A percentile compares a stretch with the other conserved stretches of the same genome.
These are phyloP conservation scores for Hiodon tergisus DNA, from an alignment of 2,113 vertebrate species.

Conservation along the genomic window DNA sequence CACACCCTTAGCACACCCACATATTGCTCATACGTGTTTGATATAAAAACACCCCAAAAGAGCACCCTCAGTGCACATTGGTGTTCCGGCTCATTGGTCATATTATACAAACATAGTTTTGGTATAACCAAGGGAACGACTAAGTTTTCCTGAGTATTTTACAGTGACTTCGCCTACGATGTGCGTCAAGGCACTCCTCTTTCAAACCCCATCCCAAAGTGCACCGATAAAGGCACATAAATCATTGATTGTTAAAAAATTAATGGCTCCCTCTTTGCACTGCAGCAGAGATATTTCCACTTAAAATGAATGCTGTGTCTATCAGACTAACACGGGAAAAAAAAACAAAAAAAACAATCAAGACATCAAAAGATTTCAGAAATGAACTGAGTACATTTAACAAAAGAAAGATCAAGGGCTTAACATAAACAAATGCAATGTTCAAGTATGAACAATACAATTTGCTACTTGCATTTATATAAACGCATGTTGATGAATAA, in stretches of 20 bases:
- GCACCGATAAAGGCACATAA: background rate
- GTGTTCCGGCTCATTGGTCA: too few relatives aligned
- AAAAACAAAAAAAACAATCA: conserved; percentile 5
- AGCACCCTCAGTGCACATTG: too few relatives aligned
- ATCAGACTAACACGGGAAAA: background rate
- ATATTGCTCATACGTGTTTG: too few relatives aligned
- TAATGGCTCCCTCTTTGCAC: background rate
- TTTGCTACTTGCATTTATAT: conserved; percentile 29
- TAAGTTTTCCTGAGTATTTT: too few relatives aligned
- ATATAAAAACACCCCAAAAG: too few relatives aligned
- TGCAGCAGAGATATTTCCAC: background rate
- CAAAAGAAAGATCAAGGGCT: conserved; percentile 22
- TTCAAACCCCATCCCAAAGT: background rate
- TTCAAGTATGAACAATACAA: conserved; percentile 14
- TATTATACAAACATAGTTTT: too few relatives aligned
- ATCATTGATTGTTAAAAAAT: background rate
- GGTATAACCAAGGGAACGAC: too few relatives aligned
- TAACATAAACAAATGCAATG: background rate
- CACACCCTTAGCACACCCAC: too few relatives aligned
- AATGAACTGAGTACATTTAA: conserved; percentile 17
- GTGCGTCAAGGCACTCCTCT: background rate
- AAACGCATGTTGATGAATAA: conserved; percentile 12
- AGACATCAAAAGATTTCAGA: conserved; percentile 19
- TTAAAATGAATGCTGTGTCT: background rate
- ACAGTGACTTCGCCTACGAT: too few relatives aligned